Conservation (phyloP, 2,888 invertebrate genomes). For the Tricholauxania praeusta region DNA sequence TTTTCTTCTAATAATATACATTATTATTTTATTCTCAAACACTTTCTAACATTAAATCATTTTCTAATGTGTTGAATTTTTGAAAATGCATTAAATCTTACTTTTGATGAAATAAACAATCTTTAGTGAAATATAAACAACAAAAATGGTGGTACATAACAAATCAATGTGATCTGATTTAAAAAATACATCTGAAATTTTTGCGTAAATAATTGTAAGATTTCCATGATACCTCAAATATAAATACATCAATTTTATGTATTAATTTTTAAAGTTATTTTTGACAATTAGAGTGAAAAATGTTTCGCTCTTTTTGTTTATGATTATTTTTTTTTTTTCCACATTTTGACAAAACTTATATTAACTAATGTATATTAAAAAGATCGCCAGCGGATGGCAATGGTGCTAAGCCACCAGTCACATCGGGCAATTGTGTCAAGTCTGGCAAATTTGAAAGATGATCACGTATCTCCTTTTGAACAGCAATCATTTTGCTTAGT, state of each 20-base stretch:
- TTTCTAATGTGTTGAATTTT: too few species aligned
- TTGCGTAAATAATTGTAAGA: background rate
- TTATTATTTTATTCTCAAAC: too few species aligned
- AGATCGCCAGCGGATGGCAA: constrained; percentile 95
- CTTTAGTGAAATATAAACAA: too few species aligned
- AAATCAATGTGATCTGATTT: constrained; percentile 27
- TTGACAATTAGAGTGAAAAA: constrained; percentile 22
- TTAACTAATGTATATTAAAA: constrained; percentile 76
- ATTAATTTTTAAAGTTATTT: constrained; percentile 13
- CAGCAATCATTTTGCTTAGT: constrained; percentile 85
- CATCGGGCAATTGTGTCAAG: constrained; percentile 90
- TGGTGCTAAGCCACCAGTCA: constrained; percentile 92
- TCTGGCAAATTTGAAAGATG: constrained; percentile 95
- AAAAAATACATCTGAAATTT: background rate
- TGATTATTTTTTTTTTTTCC: background rate
- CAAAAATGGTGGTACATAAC: background rate
- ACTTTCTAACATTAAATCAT: too few species aligned
- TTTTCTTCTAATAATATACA: too few species aligned
- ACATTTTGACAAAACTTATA: constrained; percentile 9
- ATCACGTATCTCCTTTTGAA: constrained; percentile 89
- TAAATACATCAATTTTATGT: background rate
- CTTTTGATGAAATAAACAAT: too few species aligned
- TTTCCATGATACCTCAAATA: too few species aligned
- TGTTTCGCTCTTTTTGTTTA: constrained; percentile 42
- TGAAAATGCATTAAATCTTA: too few species aligned